Percentiles rank a stretch among this genome's conserved stretches.
Evolutionary conservation across 2,888 invertebrate species (phyloP).

Genomic region (Cheilosia urbana): DNA sequence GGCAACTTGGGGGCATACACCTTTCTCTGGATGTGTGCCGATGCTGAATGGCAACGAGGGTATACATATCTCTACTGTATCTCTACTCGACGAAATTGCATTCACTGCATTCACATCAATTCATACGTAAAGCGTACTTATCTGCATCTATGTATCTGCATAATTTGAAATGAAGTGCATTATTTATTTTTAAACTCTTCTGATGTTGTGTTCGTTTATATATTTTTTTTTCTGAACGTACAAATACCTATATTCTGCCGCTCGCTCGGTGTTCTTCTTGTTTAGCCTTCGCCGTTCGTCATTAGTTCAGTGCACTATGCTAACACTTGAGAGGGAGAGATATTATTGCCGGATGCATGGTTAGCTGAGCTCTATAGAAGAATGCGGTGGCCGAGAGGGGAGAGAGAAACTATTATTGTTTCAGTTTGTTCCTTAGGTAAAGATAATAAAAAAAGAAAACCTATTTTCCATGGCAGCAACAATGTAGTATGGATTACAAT

Average conservation of each 20-base stretch:
- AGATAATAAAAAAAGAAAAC: slow-evolving; percentile 11
- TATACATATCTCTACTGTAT: slow-evolving; percentile 5
- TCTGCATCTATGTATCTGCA: slow-evolving; percentile 62
- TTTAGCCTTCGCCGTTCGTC: slow-evolving; percentile 59
- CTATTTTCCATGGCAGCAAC: slow-evolving; percentile 35
- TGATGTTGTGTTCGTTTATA: slow-evolving; percentile 18
- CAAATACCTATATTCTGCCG: slow-evolving; percentile 3
- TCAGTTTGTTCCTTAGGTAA: slow-evolving; percentile 37
- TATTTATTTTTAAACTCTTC: slow-evolving; percentile 69
- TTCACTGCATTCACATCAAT: slow-evolving; percentile 25
- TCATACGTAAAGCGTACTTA: slow-evolving; percentile 24
- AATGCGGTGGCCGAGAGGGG: slow-evolving; percentile 1
- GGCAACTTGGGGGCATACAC: slow-evolving; percentile 51
- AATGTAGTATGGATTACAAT: slow-evolving; percentile 45
- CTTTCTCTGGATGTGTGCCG: slow-evolving; percentile 45
- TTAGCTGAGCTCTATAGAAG: slow-evolving; percentile 20
- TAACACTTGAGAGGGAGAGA: slow-evolving; percentile 40
- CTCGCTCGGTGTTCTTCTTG: slow-evolving; percentile 9
- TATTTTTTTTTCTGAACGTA: slow-evolving; percentile 9
- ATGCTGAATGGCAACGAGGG: not conserved
- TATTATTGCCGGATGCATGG: slow-evolving; percentile 69
- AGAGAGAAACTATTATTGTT: slow-evolving; percentile 29
- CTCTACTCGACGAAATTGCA: slow-evolving; percentile 10
- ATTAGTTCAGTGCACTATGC: slow-evolving; percentile 73
- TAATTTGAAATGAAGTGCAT: slow-evolving; percentile 69